Conservation (phyloP, 1,140 invertebrate genomes). For the Planococcus citri region DNA sequence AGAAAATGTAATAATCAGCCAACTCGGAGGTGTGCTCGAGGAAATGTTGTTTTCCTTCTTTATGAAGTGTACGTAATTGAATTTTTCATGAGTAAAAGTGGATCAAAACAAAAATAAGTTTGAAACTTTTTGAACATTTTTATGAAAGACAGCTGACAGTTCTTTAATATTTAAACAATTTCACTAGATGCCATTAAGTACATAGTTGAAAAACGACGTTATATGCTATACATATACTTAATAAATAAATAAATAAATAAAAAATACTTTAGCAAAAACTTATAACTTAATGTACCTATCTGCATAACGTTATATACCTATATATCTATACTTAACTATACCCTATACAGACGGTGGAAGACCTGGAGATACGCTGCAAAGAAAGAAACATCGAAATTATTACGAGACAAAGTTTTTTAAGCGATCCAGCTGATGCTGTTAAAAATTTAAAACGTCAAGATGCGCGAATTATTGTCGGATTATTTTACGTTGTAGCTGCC, state of each 20-base stretch:
- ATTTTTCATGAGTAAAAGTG: neutral
- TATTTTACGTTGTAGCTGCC: conserved; percentile 96
- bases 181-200: neutral
- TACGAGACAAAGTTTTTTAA: conserved; percentile 90
- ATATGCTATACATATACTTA: too few species aligned
- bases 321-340: too few species aligned
- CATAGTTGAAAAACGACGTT: too few species aligned
- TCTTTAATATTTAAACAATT: neutral
- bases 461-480: conserved; percentile 90
- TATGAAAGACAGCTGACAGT: neutral
- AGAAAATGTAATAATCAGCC: neutral
- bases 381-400: conserved; percentile 87
- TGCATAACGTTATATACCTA: too few species aligned
- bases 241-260: neutral
- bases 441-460: conserved; percentile 85
- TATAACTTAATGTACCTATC: neutral
- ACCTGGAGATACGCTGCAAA: conserved; percentile 88
- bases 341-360: conserved; percentile 96
- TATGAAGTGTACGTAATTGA: neutral
- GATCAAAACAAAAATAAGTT: neutral
- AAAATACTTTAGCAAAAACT: neutral
- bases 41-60: neutral
- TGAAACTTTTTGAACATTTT: neutral
- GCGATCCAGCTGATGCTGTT: conserved; percentile 91
- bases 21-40: neutral